Evolutionary conservation across 2,888 invertebrate species (phyloP), one percentile per base, ranked within the genome.

Genomic region (Mylabris sibirica): DNA sequence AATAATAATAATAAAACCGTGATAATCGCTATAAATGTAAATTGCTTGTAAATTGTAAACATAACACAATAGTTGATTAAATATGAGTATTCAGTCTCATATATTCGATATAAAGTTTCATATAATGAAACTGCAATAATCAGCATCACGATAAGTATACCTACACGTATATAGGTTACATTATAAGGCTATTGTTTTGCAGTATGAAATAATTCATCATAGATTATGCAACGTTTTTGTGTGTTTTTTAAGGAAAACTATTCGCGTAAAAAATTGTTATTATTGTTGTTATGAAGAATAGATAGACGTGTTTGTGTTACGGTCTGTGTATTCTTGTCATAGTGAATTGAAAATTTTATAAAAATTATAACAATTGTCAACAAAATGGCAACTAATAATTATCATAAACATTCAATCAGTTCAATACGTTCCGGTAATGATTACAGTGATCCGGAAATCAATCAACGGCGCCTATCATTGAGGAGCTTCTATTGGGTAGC

Each of bases 401-500:
- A 62, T 20, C 66, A 71, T 38, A 68, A 67, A 61, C 59, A 24
- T 12, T 70, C 70, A 2, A 60, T 68, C 6, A 26, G 65, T 34
- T 70, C 70, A 12, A 57, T 57, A n/a, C 60, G 59, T 22, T 70
- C 74, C 66, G 64, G 65, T 53, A 66, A 65, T 62, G 30, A 30
- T 30, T 30, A 8, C 8, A 68, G 67, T 66, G 66, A 72, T 9
- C 63, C 74, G 53, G 74, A 75, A 6, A 71, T 72, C 35, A 78
- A 74, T 61, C 78, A 77, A 57, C 74, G 82, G 67, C 75, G 81
- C 70, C 78, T 81, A 78, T 81, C 81, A 26, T 79, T 82, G 57
- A 73, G 80, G 65, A 81, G 79, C 66, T 82, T 81, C 67, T 80
- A 82, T 67, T 81, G 81, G 81, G 77, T 78, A 14, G 73, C n/a